A percentile compares a stretch with the other conserved stretches of the same genome.
Conservation (phyloP, 2,888 invertebrate species). For the Oscheius sp. region DNA sequence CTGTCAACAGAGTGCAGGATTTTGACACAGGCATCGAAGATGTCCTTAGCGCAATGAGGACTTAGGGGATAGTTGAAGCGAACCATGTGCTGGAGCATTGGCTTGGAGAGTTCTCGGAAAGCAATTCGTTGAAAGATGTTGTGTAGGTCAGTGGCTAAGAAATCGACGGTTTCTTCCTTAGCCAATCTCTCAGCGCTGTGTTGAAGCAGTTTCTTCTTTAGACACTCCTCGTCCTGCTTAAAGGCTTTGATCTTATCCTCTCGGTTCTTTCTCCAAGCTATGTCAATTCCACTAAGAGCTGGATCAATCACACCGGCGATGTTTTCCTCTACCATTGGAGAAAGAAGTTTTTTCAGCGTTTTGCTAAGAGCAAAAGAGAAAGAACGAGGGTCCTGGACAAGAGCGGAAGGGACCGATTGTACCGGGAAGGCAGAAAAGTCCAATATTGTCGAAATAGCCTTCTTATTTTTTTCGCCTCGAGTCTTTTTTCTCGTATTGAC, state of each 20-base stretch:
- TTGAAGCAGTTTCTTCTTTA: background rate
- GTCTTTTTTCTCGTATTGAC: background rate
- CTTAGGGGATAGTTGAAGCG: conserved; percentile 23
- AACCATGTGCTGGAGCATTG: conserved; percentile 6
- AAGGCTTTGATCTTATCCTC: background rate
- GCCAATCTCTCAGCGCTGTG: conserved; percentile 9
- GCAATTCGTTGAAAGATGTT: conserved; percentile 11
- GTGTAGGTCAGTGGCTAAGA: conserved; percentile 13
- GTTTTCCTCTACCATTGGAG: conserved; percentile 2
- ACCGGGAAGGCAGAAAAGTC: background rate
- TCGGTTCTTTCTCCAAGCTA: background rate
- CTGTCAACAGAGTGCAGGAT: background rate
- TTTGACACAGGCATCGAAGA: background rate
- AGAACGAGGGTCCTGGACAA: background rate
- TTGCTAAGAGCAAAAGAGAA: background rate
- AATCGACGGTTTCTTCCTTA: background rate
- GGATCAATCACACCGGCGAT: background rate
- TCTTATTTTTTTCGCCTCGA: background rate
- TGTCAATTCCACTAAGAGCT: background rate
- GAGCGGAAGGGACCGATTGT: background rate
- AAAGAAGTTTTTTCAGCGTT: background rate
- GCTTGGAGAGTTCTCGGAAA: background rate
- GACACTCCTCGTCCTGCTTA: background rate
- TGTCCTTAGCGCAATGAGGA: conserved; percentile 16
- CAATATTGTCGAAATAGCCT: background rate